These are phyloP conservation scores for Centroberyx gerrardi DNA, from an alignment of 2,797 vertebrate species.

Conservation along the genomic window DNA sequence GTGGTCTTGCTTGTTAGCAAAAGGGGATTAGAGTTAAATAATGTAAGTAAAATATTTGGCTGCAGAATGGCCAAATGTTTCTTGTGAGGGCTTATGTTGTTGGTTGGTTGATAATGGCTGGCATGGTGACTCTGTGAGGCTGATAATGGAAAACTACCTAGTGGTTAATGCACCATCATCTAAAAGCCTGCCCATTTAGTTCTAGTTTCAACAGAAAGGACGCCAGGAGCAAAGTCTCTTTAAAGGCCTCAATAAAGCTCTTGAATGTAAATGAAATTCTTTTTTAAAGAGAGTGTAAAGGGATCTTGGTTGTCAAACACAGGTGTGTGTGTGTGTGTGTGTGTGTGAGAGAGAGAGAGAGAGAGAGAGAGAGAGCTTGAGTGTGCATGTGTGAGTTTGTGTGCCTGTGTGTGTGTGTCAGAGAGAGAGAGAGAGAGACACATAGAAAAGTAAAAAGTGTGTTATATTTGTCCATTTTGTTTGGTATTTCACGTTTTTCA, in stretches of 20 bases:
- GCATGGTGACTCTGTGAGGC: slow-evolving; percentile 54
- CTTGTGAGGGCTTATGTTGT: slow-evolving; percentile 60
- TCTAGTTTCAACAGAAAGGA: slow-evolving; percentile 62
- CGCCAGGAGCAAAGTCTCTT: slow-evolving; percentile 57
- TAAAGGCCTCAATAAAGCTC: slow-evolving; percentile 69
- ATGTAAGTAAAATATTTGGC: slow-evolving; percentile 70
- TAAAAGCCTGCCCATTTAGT: slow-evolving; percentile 73
- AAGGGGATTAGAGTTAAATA: slow-evolving; percentile 69
- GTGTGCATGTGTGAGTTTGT: slow-evolving; percentile 26
- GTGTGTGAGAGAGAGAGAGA: slow-evolving; percentile 35
- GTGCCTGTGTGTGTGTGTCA: slow-evolving; percentile 33
- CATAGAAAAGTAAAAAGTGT: slow-evolving; percentile 54
- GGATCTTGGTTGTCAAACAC: slow-evolving; percentile 52
- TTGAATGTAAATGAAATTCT: slow-evolving; percentile 60
- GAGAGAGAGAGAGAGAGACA: slow-evolving; percentile 38
- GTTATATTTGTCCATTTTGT: slow-evolving; percentile 51
- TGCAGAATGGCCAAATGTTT: slow-evolving; percentile 63
- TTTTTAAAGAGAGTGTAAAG: slow-evolving; percentile 62
- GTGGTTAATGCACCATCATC: slow-evolving; percentile 71
- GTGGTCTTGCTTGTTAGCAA: slow-evolving; percentile 62
- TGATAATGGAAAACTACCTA: slow-evolving; percentile 69
- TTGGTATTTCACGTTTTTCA: slow-evolving; percentile 22
- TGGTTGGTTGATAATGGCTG: slow-evolving; percentile 66
- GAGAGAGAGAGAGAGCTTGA: not conserved
- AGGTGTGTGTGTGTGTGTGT: slow-evolving; percentile 37